These are phyloP conservation scores for Clepsis dumicolana DNA, from an alignment of 2,888 invertebrate genomes.

Conservation along the genomic window DNA sequence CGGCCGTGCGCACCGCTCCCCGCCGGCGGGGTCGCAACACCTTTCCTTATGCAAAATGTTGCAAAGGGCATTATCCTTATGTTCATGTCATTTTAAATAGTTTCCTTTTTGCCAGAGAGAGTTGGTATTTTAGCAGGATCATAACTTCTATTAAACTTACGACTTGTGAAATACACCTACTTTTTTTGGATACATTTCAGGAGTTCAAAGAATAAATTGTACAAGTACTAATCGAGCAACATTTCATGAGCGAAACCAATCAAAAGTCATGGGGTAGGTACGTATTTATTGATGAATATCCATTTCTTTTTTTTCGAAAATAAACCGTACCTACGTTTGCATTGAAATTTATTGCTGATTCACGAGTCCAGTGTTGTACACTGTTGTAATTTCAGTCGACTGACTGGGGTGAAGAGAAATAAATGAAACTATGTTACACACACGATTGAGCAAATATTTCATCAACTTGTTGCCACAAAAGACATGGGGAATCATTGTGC, in stretches of 20 bases:
- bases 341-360: conserved; percentile 79
- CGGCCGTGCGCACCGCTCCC: too few species aligned
- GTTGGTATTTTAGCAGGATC: too few species aligned
- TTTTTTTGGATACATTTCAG: too few species aligned
- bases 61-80: too few species aligned
- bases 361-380: conserved; percentile 64
- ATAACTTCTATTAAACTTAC: too few species aligned
- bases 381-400: conserved; percentile 80
- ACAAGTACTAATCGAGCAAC: background rate
- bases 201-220: background rate
- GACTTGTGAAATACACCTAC: too few species aligned
- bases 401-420: conserved; percentile 81
- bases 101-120: too few species aligned
- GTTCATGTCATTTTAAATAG: too few species aligned
- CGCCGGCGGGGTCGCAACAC: too few species aligned
- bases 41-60: too few species aligned
- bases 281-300: conserved; percentile 25
- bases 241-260: conserved; percentile 4
- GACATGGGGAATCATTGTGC: conserved; percentile 70
- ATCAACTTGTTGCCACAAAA: conserved; percentile 81
- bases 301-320: conserved; percentile 51
- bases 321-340: conserved; percentile 61
- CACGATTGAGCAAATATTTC: conserved; percentile 83
- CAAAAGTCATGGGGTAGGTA: conserved; percentile 19
- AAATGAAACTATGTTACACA: conserved; percentile 83